Evolutionary conservation across 2,113 vertebrate species (phyloP), one percentile per base, ranked within the genome.

Genomic region (Cyanoliseus patagonus): DNA sequence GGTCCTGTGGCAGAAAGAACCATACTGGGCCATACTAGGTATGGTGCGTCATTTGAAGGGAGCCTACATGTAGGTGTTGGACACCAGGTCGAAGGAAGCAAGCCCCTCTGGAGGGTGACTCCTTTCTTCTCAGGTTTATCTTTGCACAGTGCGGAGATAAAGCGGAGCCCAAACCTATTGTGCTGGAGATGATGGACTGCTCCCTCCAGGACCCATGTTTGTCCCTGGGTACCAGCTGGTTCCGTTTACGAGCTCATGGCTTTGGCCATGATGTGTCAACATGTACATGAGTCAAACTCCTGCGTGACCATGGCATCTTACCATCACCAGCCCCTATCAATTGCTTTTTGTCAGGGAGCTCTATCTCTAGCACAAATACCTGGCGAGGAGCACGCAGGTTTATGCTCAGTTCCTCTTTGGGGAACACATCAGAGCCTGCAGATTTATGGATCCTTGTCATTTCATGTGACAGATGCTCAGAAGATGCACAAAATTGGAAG

Each of bases 1-100:
- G 9, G 11, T 41, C 41, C 79, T 62, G 63, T 1, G 13, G 27
- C 35, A 86, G 27, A 47, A 66, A 16, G n/a, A 86, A 27, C 41
- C 7, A 1, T 42, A 2, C 17, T 18, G n/a, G 44, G 14, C 1
- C 41, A 7, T 55, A 16, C 8, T 62, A 10, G 5, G 5, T 27
- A 39, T 17, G 55, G 41, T 90, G 37, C 16, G 24, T 18, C 13
- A 39, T 61, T 23, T 46, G 42, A 55, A 76, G 39, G 24, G 19
- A 79, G 4, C 23, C 3, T 52, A 19, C 59, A 47, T 10, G 22
- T 20, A 61, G 16, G 13, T 37, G 10, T 83, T 55, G 35, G 41
- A 31, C 30, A n/a, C 5, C 39, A 25, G 18, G 27, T 52, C 27
- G 37, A 42, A 51, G 61, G 30, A 82, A 13, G 47, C 5, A 13